Evolutionary conservation across 2,888 invertebrate species (phyloP), one percentile per base, ranked within the genome.

Genomic region (Stenodera caucasica): DNA sequence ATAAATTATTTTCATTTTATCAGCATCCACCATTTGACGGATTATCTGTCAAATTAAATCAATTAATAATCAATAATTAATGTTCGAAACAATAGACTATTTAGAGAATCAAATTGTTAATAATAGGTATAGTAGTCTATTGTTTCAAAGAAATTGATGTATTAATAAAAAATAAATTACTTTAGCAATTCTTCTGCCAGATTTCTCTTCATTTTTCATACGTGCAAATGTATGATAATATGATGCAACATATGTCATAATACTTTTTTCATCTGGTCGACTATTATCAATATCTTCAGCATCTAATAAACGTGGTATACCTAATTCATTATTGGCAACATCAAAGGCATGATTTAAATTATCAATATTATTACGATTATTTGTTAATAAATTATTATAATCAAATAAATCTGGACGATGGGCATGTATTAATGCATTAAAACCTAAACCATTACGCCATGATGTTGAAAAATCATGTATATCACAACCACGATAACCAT

Each of bases 211-310:
- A 77, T 94, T 96, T 85, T 98, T 98, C 96, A 98, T 97, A 71
- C 97, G 87, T 49, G 98, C 98, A 84, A 99, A 99, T 59, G 98
- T 97, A 83, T 99, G 98, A 82, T 99, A 99, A 82, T 98, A 98
- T 14, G 96, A 96, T 1, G 98, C 98, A 35, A 99, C 97, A 79
- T 99, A 99, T 21, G 98, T 99, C 84, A 99, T 94, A 78, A 99
- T 95, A 32, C 97, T 97, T 82, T 98, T 98, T 83, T 99, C 99
- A 79, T 98, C 98, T 0, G 98, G 98, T 50, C 94, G 86, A 56
- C 85, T 89, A 0, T 92, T 95, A 82, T 98, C 98, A 68, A 99
- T 92, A 81, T 99, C 91, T 85, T 98, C 98, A 63, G 98, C 96
- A 79, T 98, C 98, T 54, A 98, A 85, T 58, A 98, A 87, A 66